Conservation (phyloP, 2,888 invertebrate species). For the Drosophila sordidula region DNA sequence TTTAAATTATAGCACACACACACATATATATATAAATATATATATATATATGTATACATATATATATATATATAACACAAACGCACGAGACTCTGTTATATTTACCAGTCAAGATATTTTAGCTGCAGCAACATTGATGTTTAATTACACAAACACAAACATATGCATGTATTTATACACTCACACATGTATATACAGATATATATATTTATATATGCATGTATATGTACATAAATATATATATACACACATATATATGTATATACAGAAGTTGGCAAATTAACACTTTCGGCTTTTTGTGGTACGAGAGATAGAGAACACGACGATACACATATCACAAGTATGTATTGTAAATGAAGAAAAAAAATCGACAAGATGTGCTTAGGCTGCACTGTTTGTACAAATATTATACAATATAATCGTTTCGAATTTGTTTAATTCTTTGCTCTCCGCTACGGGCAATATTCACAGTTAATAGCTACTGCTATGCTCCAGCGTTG, state of each 20-base stretch:
- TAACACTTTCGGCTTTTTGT: slow-evolving; percentile 56
- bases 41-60: not conserved
- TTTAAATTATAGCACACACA: slow-evolving; percentile 20
- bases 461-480: slow-evolving; percentile 26
- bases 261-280: slow-evolving; percentile 56
- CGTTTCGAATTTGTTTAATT: slow-evolving; percentile 28
- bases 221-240: slow-evolving; percentile 3
- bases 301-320: slow-evolving; percentile 23
- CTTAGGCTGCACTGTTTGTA: slow-evolving; percentile 13
- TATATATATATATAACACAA: not conserved
- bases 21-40: not conserved
- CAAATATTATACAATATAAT: slow-evolving; percentile 39
- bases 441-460: slow-evolving; percentile 5
- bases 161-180: slow-evolving; percentile 18
- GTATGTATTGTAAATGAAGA: slow-evolving; percentile 22
- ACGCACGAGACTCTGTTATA: slow-evolving; percentile 24
- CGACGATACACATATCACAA: slow-evolving; percentile 25
- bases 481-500: slow-evolving; percentile 40
- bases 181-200: slow-evolving; percentile 8
- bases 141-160: slow-evolving; percentile 41
- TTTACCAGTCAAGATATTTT: slow-evolving; percentile 34
- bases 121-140: slow-evolving; percentile 33
- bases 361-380: slow-evolving; percentile 3
- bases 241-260: slow-evolving; percentile 9
- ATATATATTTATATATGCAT: slow-evolving; percentile 8